Conservation (phyloP, 2,113 vertebrate genomes). For the Ovis canadensis region DNA sequence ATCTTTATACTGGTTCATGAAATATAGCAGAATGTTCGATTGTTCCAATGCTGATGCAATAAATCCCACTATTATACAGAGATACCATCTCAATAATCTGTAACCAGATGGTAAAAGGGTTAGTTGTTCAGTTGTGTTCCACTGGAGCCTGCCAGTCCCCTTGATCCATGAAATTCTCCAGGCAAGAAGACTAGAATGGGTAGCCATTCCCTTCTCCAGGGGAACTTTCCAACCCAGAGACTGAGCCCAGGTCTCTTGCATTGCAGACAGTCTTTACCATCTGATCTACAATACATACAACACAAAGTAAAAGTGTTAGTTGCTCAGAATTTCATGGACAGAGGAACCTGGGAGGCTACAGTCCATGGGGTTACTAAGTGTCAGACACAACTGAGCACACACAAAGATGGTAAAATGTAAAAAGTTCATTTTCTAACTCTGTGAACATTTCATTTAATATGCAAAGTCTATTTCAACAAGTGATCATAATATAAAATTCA, state of each 20-base stretch:
- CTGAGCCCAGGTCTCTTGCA: not conserved
- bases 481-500: not conserved
- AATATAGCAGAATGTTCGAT: not conserved
- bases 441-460: not conserved
- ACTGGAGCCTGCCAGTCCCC: not conserved
- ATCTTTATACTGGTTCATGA: not conserved
- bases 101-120: not conserved
- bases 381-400: not conserved
- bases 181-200: not conserved
- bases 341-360: not conserved
- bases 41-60: not conserved
- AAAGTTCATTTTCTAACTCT: not conserved
- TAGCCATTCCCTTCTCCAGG: not conserved
- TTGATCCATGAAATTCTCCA: not conserved
- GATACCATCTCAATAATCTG: not conserved
- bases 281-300: not conserved
- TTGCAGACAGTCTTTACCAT: not conserved
- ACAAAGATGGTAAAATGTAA: not conserved
- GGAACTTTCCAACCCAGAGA: not conserved
- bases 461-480: not conserved
- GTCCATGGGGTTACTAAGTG: not conserved
- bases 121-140: not conserved
- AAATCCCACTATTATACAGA: not conserved
- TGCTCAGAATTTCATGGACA: not conserved
- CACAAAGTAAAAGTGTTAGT: not conserved